These are phyloP conservation scores for Nipponia nippon DNA, from an alignment of 2,113 vertebrate genomes.

Conservation along the genomic window DNA sequence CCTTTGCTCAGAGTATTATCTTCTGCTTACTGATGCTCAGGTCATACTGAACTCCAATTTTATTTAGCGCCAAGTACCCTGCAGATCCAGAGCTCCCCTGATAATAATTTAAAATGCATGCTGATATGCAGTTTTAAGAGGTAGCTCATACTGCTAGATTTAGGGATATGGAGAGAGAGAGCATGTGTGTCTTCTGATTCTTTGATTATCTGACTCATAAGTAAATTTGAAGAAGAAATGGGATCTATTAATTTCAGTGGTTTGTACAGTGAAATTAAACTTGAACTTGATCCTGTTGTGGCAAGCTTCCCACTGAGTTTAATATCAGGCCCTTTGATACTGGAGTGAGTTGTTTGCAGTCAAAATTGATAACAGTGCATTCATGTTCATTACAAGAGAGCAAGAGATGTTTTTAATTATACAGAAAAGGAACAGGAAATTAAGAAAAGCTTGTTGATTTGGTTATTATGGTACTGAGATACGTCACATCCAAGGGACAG, in stretches of 20 bases:
- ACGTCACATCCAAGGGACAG: background rate
- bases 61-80: background rate
- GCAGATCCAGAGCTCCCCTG: background rate
- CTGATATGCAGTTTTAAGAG: background rate
- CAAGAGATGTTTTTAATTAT: constrained; percentile 22
- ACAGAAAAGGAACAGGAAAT: constrained; percentile 47
- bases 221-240: background rate
- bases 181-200: accelerated
- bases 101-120: background rate
- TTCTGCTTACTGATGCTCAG: background rate
- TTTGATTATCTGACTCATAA: background rate
- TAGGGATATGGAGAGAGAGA: background rate
- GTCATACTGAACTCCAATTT: background rate
- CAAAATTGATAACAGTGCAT: background rate
- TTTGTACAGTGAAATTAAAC: background rate
- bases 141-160: background rate
- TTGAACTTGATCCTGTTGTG: background rate
- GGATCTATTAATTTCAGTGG: background rate
- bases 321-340: background rate
- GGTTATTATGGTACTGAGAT: background rate
- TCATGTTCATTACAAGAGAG: background rate
- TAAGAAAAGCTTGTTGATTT: background rate
- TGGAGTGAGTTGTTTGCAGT: background rate
- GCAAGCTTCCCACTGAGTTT: background rate
- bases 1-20: background rate